Conservation (phyloP, 2,797 vertebrate genomes). For the Argya squamiceps region DNA sequence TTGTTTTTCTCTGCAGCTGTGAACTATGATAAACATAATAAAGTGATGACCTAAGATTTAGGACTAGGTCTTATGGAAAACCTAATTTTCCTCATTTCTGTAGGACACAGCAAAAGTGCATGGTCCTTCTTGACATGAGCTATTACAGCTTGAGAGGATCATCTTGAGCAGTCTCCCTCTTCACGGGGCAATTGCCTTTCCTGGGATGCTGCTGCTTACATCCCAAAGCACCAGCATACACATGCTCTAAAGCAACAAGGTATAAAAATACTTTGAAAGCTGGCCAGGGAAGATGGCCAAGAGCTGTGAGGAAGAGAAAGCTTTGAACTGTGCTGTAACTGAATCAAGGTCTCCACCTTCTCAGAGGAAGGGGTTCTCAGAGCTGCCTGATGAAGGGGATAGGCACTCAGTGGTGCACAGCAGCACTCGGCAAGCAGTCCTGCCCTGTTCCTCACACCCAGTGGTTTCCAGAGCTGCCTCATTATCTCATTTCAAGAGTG, state of each 20-base stretch:
- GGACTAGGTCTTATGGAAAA: neutral
- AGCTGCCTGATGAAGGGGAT: neutral
- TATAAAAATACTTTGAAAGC: neutral
- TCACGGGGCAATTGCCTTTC: neutral
- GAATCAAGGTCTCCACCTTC: neutral
- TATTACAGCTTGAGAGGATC: neutral
- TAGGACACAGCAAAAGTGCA: neutral
- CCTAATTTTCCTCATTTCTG: neutral
- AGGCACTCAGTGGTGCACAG: neutral
- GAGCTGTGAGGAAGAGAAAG: neutral
- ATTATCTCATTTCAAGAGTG: slow-evolving; percentile 25
- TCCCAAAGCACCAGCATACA: neutral
- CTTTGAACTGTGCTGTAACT: neutral
- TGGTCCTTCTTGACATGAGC: neutral
- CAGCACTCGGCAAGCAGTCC: neutral
- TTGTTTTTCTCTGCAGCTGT: neutral
- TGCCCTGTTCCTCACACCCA: neutral
- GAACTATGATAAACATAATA: neutral
- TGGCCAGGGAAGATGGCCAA: neutral
- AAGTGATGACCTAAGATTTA: neutral
- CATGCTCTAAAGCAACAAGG: neutral
- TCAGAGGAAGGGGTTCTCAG: accelerated
- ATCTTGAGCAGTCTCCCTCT: neutral
- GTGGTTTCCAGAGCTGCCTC: neutral
- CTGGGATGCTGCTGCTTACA: neutral